These are phyloP conservation scores for Drosophila saltans DNA, from an alignment of 1,140 invertebrate species.

Conservation along the genomic window DNA sequence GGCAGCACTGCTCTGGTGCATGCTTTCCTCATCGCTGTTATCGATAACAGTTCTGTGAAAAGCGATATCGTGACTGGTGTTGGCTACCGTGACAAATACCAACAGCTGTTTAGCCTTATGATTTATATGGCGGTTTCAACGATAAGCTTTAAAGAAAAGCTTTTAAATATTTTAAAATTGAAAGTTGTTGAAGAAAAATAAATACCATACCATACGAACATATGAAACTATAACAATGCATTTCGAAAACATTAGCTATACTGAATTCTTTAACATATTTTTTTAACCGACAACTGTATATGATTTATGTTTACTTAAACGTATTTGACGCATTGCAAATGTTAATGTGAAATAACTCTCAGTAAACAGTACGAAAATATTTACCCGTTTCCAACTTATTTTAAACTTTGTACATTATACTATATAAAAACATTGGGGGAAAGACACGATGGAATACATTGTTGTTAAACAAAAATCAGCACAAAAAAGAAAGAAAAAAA, in stretches of 20 bases:
- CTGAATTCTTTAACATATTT: no score
- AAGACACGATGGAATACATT: not conserved
- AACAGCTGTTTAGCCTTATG: not conserved
- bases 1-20: not conserved
- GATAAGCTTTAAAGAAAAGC: not conserved
- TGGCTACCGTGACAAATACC: not conserved
- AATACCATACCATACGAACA: no score
- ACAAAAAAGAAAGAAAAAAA: constrained; percentile 43
- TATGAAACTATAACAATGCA: no score
- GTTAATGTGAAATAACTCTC: not conserved
- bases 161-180: no score
- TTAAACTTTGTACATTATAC: not conserved
- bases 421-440: not conserved
- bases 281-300: no score
- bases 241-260: no score
- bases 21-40: not conserved
- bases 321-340: no score
- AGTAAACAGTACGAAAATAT: not conserved
- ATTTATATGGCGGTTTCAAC: not conserved
- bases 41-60: not conserved
- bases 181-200: no score
- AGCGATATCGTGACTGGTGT: not conserved
- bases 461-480: not conserved
- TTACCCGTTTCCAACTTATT: not conserved
- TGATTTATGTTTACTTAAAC: no score